These are phyloP conservation scores for Aphelocoma coerulescens DNA, from an alignment of 2,113 vertebrate genomes.

Conservation along the genomic window DNA sequence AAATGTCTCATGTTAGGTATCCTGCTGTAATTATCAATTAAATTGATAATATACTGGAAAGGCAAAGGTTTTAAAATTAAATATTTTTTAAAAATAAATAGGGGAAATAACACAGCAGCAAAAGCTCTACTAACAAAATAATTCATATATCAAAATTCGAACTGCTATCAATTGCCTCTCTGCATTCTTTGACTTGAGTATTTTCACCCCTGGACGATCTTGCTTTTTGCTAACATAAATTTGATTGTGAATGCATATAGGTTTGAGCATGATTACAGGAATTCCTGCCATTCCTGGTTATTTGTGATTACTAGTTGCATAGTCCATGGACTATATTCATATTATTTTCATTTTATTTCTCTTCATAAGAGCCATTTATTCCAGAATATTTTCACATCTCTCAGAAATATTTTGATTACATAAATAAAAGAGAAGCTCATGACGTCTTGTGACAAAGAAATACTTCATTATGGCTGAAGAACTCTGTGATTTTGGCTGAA, in stretches of 20 bases:
- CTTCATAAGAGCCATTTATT: neutral
- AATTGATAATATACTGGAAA: neutral
- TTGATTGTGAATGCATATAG: neutral
- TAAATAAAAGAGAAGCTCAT: neutral
- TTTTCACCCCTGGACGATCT: neutral
- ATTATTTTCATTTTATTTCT: neutral
- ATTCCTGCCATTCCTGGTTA: neutral
- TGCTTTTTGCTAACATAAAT: neutral
- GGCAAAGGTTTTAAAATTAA: neutral
- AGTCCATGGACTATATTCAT: fast-evolving
- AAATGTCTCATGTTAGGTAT: neutral
- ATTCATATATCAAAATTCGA: neutral
- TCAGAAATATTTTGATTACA: neutral
- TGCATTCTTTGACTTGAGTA: neutral
- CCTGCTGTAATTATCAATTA: neutral
- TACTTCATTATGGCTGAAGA: neutral
- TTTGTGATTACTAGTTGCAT: neutral
- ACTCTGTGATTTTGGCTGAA: neutral
- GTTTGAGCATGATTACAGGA: neutral
- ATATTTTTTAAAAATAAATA: neutral
- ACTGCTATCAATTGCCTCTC: neutral
- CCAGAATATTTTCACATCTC: neutral
- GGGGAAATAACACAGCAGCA: neutral
- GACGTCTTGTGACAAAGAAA: neutral
- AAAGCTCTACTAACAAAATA: neutral